Conservation (phyloP, 1,140 invertebrate species). For the Caerostris darwini region DNA sequence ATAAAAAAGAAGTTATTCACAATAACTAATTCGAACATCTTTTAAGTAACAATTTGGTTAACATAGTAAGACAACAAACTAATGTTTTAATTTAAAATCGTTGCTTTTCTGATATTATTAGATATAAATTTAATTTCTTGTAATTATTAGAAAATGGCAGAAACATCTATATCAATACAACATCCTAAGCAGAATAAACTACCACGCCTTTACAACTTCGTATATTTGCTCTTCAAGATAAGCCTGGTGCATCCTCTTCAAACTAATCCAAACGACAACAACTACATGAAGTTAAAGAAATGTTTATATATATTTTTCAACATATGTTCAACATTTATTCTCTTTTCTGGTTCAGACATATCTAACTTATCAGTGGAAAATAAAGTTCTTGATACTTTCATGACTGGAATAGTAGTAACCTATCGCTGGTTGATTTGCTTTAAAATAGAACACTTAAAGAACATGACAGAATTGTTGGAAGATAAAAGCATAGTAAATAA, state of each 20-base stretch:
- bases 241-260: not conserved
- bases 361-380: too few relatives aligned
- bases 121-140: too few relatives aligned
- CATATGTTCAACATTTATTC: not conserved
- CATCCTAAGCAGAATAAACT: not conserved
- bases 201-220: not conserved
- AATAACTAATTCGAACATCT: too few relatives aligned
- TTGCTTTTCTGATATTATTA: too few relatives aligned
- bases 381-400: too few relatives aligned
- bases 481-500: not conserved
- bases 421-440: not conserved
- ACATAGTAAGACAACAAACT: too few relatives aligned
- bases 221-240: not conserved
- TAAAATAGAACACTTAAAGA: not conserved
- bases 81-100: too few relatives aligned
- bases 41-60: too few relatives aligned
- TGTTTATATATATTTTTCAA: not conserved
- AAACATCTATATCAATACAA: too few relatives aligned
- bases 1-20: too few relatives aligned
- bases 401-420: not conserved
- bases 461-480: not conserved
- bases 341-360: not conserved
- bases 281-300: not conserved
- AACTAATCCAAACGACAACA: not conserved
- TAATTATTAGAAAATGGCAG: too few relatives aligned